Percentiles rank a stretch among this genome's conserved stretches.
These are phyloP conservation scores for Hemicordylus capensis DNA, from an alignment of 2,113 vertebrate species.

Conservation along the genomic window DNA sequence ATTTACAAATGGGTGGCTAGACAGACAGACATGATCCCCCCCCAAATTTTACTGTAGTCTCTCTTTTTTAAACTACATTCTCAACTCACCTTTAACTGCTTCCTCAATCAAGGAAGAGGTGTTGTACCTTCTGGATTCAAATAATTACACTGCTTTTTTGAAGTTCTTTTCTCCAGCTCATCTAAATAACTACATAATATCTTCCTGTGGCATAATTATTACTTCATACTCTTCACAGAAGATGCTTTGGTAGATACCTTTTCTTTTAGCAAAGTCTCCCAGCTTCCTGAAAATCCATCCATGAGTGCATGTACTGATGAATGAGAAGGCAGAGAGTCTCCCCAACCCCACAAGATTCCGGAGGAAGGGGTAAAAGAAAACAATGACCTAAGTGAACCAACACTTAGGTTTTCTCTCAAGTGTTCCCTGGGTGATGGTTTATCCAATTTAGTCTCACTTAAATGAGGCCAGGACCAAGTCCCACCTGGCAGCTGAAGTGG, in stretches of 20 bases:
- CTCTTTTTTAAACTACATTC: too few relatives aligned
- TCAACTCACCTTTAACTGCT: neutral
- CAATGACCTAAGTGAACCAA: neutral
- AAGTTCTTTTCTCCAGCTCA: neutral
- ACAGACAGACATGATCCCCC: too few relatives aligned
- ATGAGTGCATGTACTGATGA: neutral
- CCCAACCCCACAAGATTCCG: neutral
- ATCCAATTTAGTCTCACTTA: neutral
- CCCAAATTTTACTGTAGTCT: too few relatives aligned
- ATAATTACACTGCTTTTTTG: neutral
- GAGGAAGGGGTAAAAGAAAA: too few relatives aligned
- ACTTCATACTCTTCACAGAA: neutral
- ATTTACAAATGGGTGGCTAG: too few relatives aligned
- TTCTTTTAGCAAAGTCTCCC: neutral
- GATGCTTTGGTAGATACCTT: too few relatives aligned
- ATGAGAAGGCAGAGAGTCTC: neutral
- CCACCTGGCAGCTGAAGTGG: too few relatives aligned
- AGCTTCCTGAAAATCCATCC: neutral
- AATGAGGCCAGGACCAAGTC: too few relatives aligned
- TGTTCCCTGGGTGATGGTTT: neutral
- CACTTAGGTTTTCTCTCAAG: neutral
- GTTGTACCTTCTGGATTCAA: neutral
- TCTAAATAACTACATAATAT: neutral
- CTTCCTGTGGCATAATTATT: too few relatives aligned
- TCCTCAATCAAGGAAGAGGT: neutral